Evolutionary conservation across 2,113 vertebrate genomes (phyloP).

Genomic region (Chaetura pelagica): DNA sequence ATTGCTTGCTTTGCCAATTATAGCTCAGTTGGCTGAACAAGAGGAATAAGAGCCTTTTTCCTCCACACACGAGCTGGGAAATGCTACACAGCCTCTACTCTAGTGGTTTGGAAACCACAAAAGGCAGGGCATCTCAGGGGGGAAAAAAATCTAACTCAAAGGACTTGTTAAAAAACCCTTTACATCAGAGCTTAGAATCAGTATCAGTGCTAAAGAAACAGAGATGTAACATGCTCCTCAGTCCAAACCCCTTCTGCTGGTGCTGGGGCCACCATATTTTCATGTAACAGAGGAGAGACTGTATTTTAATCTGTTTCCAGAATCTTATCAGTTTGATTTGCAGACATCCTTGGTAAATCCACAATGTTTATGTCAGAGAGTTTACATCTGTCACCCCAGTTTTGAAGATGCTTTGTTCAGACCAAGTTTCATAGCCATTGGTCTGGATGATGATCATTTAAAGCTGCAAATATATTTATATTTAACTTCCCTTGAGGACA

Average conservation of each 20-base stretch:
- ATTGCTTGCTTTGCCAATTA: slow-evolving; percentile 20
- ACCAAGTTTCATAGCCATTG: background rate
- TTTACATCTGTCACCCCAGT: background rate
- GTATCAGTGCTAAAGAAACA: background rate
- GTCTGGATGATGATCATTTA: background rate
- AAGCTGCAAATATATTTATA: background rate
- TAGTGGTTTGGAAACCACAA: background rate
- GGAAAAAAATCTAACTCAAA: background rate
- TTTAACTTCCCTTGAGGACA: background rate
- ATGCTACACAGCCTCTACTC: background rate
- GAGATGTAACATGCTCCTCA: background rate
- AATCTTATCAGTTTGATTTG: background rate
- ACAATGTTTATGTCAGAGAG: background rate
- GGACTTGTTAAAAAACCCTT: background rate
- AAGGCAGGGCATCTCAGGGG: slow-evolving; percentile 14
- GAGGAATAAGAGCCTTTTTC: background rate
- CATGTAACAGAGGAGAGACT: background rate
- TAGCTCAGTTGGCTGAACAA: background rate
- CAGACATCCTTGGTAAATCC: background rate
- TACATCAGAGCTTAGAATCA: background rate
- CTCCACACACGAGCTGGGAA: background rate
- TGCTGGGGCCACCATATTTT: background rate
- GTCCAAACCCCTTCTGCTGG: background rate
- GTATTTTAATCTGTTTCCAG: background rate
- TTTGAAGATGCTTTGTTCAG: background rate